These are phyloP conservation scores for Rhamnusium bicolor DNA, from an alignment of 2,888 invertebrate genomes.

Conservation along the genomic window DNA sequence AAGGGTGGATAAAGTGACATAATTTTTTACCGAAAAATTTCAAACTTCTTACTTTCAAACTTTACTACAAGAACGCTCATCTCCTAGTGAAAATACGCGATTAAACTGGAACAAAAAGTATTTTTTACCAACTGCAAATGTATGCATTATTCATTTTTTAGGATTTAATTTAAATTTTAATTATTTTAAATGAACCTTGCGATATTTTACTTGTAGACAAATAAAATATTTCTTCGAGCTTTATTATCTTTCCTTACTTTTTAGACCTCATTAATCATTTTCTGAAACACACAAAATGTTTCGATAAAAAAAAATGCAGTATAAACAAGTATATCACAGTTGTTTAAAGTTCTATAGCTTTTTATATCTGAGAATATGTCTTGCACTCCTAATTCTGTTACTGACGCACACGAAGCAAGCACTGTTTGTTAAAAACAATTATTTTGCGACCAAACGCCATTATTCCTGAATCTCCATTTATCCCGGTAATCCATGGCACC, in stretches of 20 bases:
- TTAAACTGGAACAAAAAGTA: background rate
- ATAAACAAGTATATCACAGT: no score
- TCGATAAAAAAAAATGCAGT: no score
- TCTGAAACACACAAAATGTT: no score
- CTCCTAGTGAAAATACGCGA: background rate
- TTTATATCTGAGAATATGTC: no score
- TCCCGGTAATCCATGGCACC: background rate
- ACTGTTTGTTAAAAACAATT: background rate
- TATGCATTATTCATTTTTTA: no score
- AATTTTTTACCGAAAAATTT: background rate
- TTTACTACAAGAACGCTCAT: background rate
- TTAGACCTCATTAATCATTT: no score
- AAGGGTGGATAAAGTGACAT: background rate
- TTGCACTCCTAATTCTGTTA: background rate
- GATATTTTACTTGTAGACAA: no score
- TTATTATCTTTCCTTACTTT: no score
- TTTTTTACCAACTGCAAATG: background rate
- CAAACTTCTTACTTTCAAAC: background rate
- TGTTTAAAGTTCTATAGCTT: no score
- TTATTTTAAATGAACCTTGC: no score
- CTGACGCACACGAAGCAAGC: background rate
- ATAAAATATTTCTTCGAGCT: no score
- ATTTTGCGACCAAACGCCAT: background rate
- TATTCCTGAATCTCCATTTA: background rate
- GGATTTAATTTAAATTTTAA: no score